phyloP scores from a whole-genome alignment of 2,797 vertebrate species.

The Acanthiza pusilla region DNA sequence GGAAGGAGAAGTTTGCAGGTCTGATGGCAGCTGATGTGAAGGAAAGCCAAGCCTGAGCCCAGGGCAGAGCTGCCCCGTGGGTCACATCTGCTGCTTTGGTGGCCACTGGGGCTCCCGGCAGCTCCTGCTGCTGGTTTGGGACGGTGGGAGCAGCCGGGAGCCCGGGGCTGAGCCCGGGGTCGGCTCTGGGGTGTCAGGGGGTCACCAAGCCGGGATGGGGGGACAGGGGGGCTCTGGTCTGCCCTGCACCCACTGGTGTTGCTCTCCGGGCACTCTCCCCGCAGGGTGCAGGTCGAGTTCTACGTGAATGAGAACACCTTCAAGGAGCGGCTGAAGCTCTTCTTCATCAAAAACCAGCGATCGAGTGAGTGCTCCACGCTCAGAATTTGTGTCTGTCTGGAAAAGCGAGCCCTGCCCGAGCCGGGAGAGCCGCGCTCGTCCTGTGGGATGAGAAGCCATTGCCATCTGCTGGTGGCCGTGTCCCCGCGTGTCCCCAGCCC shows the following conservation, averaged over 20 bases:
- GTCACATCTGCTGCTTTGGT: not conserved
- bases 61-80: not conserved
- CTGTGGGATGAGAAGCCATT: not conserved
- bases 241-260: rapidly evolving
- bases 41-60: not conserved
- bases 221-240: rapidly evolving
- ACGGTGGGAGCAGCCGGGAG: not conserved
- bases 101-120: rapidly evolving
- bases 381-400: rapidly evolving
- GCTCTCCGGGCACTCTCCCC: not conserved
- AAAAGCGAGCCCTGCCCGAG: not conserved
- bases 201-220: not conserved
- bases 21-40: not conserved
- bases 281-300: constrained; percentile 95
- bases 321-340: constrained; percentile 95
- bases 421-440: rapidly evolving
- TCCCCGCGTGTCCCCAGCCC: not conserved
- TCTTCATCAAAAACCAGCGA: constrained; percentile 99
- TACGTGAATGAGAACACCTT: constrained; percentile 97
- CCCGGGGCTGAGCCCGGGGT: rapidly evolving
- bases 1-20: not conserved
- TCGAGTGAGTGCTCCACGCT: constrained; percentile 75
- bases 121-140: not conserved
- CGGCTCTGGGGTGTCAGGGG: not conserved
- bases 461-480: constrained; percentile 12